A percentile compares a stretch with the other conserved stretches of the same genome.
Conservation (phyloP, 2,888 invertebrate genomes). For the Empis stercorea region DNA sequence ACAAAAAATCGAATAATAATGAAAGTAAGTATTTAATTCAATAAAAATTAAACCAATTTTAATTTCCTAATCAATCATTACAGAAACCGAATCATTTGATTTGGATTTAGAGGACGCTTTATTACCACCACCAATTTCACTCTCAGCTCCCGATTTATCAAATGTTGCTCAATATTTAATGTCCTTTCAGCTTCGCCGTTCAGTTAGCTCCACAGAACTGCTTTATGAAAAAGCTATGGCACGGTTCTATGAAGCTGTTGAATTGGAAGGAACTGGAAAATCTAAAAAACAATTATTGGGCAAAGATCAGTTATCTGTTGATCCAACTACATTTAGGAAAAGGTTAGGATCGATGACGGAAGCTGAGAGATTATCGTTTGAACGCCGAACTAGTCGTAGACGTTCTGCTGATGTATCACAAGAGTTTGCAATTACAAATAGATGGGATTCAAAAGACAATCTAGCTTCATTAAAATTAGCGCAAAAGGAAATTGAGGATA, state of each 20-base stretch:
- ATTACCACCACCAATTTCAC: conserved; percentile 65
- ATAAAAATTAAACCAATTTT: background rate
- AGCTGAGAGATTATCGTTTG: conserved; percentile 36
- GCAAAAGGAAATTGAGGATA: conserved; percentile 13
- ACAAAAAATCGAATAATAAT: conserved; percentile 38
- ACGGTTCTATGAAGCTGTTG: conserved; percentile 64
- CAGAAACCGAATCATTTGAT: conserved; percentile 45
- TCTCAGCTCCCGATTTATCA: conserved; percentile 69
- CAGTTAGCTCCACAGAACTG: conserved; percentile 71
- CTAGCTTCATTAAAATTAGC: conserved; percentile 25
- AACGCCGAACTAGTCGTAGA: conserved; percentile 36
- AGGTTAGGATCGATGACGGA: conserved; percentile 41
- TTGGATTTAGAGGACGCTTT: conserved; percentile 53
- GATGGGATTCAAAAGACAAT: conserved; percentile 31
- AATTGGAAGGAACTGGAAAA: conserved; percentile 55
- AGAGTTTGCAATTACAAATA: conserved; percentile 17
- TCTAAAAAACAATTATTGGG: conserved; percentile 25
- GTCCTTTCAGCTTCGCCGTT: conserved; percentile 43
- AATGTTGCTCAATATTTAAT: conserved; percentile 37
- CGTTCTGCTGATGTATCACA: conserved; percentile 39
- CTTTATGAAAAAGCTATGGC: conserved; percentile 73
- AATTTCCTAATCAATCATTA: conserved; percentile 11
- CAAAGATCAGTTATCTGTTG: background rate
- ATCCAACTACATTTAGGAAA: conserved; percentile 28
- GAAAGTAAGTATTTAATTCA: conserved; percentile 34